Base-by-base conservation (phyloP, 1,140 invertebrate genomes). In the Nephotettix cincticeps region DNA sequence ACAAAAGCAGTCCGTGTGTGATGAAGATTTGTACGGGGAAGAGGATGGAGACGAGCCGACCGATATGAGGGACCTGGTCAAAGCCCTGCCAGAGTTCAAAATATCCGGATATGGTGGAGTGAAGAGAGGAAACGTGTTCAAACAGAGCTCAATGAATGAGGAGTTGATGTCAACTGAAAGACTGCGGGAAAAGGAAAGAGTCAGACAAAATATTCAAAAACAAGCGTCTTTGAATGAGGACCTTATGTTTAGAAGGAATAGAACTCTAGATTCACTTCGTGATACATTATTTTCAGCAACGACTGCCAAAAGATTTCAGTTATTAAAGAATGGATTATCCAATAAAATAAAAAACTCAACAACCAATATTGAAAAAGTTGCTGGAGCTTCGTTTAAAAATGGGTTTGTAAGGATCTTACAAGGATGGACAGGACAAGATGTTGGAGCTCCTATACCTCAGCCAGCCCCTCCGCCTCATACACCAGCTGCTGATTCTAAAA, bases 221-320 rank as follows among this genome's bases (percentile, higher is more conserved):
- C 93, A 95, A 79, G 90, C 92, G 1, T 95, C 93, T 1, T 82
- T 95, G 6, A 95, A 95, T 77, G 93, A 95, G 80, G 93, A 94
- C 65, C 87, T 94, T 36, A 89, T 95, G 47, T 93, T 89, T 77
- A 87, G 90, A 66, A 84, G 87, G 73, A 84, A 84, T 27, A 68
- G 84, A 68, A 86, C 87, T n/a, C 84, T 91, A 65, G 90, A 92
- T 76, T 87, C 89, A 21, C 84, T 93, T 68, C 86, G 88, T 63
- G 90, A 92, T 72, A 88, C 88, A 0, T 85, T 92, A 74, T 90
- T 92, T 76, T 90, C 86, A 30, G 88, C 91, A 32, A 81, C 86
- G 0, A 89, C 89, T 64, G 89, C 91, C 3, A 93, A 91, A 80
- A 86, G 91, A 70, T 88, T 95, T 74, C 92, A 94, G 76, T 84